These are phyloP conservation scores for Nemotelus nigrinus DNA, from an alignment of 2,888 invertebrate genomes.

Conservation along the genomic window DNA sequence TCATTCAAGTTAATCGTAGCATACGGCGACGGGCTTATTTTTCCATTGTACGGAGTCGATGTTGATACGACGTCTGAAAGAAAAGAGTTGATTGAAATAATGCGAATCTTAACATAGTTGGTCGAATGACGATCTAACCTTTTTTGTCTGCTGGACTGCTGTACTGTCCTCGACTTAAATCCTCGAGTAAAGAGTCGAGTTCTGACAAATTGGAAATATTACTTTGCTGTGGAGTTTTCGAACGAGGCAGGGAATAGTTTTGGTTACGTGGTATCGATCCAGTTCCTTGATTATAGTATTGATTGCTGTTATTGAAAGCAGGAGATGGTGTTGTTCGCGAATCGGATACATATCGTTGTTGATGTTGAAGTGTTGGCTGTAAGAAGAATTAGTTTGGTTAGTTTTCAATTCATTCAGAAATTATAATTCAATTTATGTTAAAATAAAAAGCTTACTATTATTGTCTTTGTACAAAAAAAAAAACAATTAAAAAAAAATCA, in stretches of 20 bases:
- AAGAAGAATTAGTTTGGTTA: conserved; percentile 26
- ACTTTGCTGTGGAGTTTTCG: conserved; percentile 51
- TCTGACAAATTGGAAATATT: conserved; percentile 82
- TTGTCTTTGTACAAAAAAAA: background rate
- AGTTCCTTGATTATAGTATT: conserved; percentile 58
- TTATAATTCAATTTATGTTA: background rate
- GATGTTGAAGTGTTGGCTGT: conserved; percentile 60
- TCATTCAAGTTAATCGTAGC: conserved; percentile 58
- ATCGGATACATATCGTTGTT: conserved; percentile 53
- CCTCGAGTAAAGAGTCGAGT: conserved; percentile 89
- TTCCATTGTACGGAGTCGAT: conserved; percentile 58
- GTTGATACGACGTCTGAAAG: conserved; percentile 57
- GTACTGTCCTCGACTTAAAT: conserved; percentile 84
- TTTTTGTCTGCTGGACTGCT: conserved; percentile 65
- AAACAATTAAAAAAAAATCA: too few species aligned
- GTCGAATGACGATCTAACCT: conserved; percentile 58
- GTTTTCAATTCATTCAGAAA: background rate
- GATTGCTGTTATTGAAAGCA: conserved; percentile 55
- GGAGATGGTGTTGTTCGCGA: conserved; percentile 58
- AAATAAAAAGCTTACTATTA: background rate
- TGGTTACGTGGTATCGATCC: conserved; percentile 42
- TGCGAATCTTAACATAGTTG: background rate
- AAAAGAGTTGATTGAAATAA: background rate
- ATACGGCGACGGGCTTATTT: conserved; percentile 61
- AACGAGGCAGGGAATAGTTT: conserved; percentile 48